Evolutionary conservation across 2,797 vertebrate genomes (phyloP).

Genomic region (Centroberyx gerrardi): DNA sequence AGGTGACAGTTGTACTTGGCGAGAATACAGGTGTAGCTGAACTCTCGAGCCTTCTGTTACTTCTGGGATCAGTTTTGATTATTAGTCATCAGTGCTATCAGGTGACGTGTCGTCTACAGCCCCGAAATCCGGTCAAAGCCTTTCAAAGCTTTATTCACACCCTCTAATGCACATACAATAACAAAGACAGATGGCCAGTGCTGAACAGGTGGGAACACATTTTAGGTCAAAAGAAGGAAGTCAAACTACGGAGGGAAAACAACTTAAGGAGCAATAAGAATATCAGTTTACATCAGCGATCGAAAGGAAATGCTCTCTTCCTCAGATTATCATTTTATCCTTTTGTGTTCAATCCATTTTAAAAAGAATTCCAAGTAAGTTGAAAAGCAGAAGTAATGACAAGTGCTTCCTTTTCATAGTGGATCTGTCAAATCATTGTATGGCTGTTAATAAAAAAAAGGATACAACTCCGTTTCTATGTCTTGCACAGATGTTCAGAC

Average conservation of each 20-base stretch:
- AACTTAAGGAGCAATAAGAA: conserved; percentile 42
- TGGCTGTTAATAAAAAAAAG: neutral
- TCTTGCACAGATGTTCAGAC: no score
- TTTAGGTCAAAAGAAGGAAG: conserved; percentile 61
- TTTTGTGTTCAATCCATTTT: no score
- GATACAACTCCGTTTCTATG: no score
- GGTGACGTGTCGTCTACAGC: conserved; percentile 45
- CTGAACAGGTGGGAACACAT: conserved; percentile 77
- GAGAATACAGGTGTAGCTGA: neutral
- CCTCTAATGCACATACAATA: conserved; percentile 53
- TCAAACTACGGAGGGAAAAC: conserved; percentile 43
- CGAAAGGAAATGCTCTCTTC: neutral
- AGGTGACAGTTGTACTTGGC: neutral
- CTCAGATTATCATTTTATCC: neutral
- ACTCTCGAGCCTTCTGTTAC: neutral
- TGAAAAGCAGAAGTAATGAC: neutral
- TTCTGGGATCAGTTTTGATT: conserved; percentile 31
- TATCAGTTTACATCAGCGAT: conserved; percentile 56
- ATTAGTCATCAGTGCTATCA: conserved; percentile 66
- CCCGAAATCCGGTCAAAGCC: conserved; percentile 66
- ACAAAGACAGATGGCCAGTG: conserved; percentile 77
- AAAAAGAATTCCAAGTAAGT: conserved; percentile 10
- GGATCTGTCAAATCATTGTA: no score
- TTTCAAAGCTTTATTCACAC: conserved; percentile 38
- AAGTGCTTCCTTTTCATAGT: no score